Conservation (phyloP, 2,797 vertebrate genomes). For the Coilia nasus region DNA sequence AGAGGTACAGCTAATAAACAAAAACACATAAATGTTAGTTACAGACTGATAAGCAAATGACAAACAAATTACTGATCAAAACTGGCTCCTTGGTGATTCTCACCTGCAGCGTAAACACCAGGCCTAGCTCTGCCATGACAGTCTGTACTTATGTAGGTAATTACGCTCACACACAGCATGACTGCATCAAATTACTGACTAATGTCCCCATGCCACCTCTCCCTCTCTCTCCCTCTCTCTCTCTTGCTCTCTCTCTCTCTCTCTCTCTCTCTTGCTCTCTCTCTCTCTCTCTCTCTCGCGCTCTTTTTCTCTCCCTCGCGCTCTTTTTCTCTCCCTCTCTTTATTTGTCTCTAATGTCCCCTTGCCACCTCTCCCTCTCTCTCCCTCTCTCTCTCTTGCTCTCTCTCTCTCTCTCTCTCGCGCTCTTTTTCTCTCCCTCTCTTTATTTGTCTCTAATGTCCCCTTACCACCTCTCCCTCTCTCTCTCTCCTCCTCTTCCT, state of each 20-base stretch:
- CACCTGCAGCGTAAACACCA: background rate
- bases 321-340: too few species aligned
- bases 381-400: background rate
- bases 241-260: too few species aligned
- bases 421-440: too few species aligned
- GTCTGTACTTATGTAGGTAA: background rate
- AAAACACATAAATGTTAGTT: too few species aligned
- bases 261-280: too few species aligned
- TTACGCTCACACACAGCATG: background rate
- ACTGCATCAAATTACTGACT: background rate
- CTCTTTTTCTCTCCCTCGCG: too few species aligned
- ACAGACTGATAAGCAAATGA: background rate
- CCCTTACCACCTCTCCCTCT: background rate
- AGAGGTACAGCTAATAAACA: too few species aligned
- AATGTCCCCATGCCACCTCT: background rate
- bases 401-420: background rate
- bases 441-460: too few species aligned
- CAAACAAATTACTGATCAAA: background rate
- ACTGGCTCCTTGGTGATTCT: background rate
- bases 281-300: too few species aligned
- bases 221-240: background rate
- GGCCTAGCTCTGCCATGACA: background rate
- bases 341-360: too few species aligned
- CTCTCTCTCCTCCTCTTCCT: too few species aligned
- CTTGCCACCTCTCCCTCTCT: background rate